Evolutionary conservation across 2,888 invertebrate species (phyloP).

Genomic region (Tipula confusa): DNA sequence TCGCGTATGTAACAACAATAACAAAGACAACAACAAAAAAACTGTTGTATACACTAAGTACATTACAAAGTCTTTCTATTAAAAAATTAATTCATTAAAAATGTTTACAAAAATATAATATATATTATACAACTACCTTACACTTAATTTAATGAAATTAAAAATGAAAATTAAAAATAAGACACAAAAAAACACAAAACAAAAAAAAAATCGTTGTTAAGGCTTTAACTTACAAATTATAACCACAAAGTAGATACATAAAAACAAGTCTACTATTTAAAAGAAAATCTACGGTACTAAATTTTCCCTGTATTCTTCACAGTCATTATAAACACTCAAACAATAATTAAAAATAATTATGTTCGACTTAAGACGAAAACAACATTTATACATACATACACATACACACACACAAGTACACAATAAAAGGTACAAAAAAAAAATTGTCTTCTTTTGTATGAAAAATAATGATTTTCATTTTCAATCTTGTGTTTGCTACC

Average conservation of each 20-base stretch:
- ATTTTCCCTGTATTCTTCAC: not conserved
- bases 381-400: no score
- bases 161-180: not conserved
- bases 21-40: not conserved
- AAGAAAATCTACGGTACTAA: not conserved
- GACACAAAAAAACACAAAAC: no score
- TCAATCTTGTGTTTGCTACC: constrained; percentile 20
- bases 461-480: constrained; percentile 21
- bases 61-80: not conserved
- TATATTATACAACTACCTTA: not conserved
- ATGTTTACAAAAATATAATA: not conserved
- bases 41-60: not conserved
- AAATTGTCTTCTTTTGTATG: not conserved
- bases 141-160: constrained; percentile 12
- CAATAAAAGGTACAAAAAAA: constrained; percentile 20
- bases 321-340: constrained; percentile 25
- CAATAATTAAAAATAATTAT: constrained; percentile 25
- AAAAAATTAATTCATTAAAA: not conserved
- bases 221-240: not conserved
- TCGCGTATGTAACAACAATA: no score
- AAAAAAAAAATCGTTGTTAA: not conserved
- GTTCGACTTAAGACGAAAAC: constrained; percentile 20
- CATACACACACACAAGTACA: no score
- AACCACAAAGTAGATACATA: not conserved
- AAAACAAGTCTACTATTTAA: not conserved